Evolutionary conservation across 2,113 vertebrate species (phyloP), one percentile per base, ranked within the genome.

Genomic region (Atlantisia rogersi): DNA sequence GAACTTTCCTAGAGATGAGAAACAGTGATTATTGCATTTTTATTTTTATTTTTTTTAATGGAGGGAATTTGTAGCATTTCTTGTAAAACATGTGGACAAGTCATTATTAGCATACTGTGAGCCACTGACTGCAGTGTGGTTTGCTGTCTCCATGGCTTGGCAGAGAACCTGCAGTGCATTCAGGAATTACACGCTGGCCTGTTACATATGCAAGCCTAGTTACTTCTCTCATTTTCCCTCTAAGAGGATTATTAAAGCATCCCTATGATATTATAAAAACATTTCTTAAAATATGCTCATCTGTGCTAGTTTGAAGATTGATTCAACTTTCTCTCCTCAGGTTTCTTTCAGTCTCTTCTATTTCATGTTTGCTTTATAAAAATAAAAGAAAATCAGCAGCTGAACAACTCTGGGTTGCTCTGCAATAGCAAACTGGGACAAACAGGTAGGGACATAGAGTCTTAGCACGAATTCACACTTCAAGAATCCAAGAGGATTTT

Each of bases 401-500:
- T 92, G 53, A 82, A 68, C 35, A 82, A 44, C 1, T 2, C 58
- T 40, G 46, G 7, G 28, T 50, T 82, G 55, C 48, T 89, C 53
- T 62, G 80, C 37, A 84, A 2, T 42, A 85, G 65, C 25, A 55
- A 91, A 87, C 26, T 29, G 55, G 62, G n/a, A 91, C 12, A 50
- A 69, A 42, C 29, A 92, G 70, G 35, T 53, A 86, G 22, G 3
- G 5, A 81, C 21, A 80, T 0, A 7, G 15, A 32, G 68, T 10
- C 28, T 74, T 79, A 85, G 58, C 48, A 79, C 86, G 39, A 84
- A 89, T 55, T 71, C 68, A 58, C 62, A 79, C 22, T 65, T 81
- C 8, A 79, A 86, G 50, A 85, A 84, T 81, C 42, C 58, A 76
- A 65, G 56, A 42, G 70, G 88, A 94, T 95, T 96, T 95, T 76